Evolutionary conservation across 2,888 invertebrate genomes (phyloP), one percentile per base, ranked within the genome.

Genomic region (Seira sanloemensis): DNA sequence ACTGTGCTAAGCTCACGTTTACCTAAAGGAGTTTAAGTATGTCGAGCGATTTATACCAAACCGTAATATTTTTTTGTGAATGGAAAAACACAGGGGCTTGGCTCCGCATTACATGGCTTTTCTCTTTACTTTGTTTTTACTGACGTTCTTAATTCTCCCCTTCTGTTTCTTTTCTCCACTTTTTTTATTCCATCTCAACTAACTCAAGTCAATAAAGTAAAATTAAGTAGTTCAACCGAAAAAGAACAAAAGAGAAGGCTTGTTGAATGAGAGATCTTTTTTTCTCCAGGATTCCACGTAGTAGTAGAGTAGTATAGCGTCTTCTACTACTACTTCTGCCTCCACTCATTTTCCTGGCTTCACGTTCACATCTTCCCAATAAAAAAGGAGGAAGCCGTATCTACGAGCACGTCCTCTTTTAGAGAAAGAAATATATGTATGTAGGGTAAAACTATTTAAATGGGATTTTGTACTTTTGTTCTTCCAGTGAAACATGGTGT

Each of bases 131-230:
- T 7, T 23, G 65, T 76, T 66, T 27, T 77, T 66, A 67, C 76
- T 79, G 66, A 68, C 62, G 46, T 84, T 65, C 69, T 67, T 69
- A 54, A 71, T 72, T 62, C 67, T 67, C 50, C 67, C 68, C 58
- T 72, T 58, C 50, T 80, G 21, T 72, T 58, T 67, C 27, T 79
- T 27, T 67, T 73, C 27, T 62, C 16, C 62, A n/a, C 73, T 19
- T 54, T 46, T 62, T 74, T 74, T 68, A 65, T 74, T 69, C 77
- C 18, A 58, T 77, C 37, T 54, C 21, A 24, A 54, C 76, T 73
- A 71, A 83, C 71, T 79, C 77, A 74, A 86, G 87, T 89, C 88
- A 88, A 89, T 89, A 87, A 87, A 88, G 87, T 86, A 88, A 88
- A 89, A 89, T 89, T 88, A 89, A 87, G 88, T 87, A 88, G 87